Evolutionary conservation across 2,888 invertebrate genomes (phyloP).

Genomic region (Clostera curtula): DNA sequence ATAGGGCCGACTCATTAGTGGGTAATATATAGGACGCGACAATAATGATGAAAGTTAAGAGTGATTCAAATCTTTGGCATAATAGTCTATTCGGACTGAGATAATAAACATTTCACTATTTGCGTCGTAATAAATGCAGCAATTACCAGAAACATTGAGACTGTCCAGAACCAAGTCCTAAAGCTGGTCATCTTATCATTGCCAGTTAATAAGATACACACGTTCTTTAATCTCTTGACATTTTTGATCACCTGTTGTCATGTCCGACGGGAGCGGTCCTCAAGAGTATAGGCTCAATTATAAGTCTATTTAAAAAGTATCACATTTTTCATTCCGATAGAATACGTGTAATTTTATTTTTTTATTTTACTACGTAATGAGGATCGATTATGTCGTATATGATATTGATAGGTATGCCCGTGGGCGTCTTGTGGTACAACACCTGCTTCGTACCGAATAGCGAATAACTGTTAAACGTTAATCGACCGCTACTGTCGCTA

Average conservation of each 20-base stretch:
- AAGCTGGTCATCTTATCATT: slow-evolving; percentile 14
- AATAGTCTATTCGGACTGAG: too few species aligned
- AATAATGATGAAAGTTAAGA: too few species aligned
- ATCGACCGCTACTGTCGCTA: too few species aligned
- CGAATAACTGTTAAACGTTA: too few species aligned
- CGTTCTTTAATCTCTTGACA: slow-evolving; percentile 30
- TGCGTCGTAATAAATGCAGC: too few species aligned
- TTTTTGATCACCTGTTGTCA: slow-evolving; percentile 35
- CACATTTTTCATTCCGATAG: slow-evolving; percentile 19
- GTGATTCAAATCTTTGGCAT: too few species aligned
- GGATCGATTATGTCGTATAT: slow-evolving; percentile 7
- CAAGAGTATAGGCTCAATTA: slow-evolving; percentile 17
- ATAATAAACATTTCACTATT: too few species aligned
- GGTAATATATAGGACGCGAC: too few species aligned
- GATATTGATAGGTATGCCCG: slow-evolving; percentile 2
- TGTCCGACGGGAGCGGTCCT: slow-evolving; percentile 14
- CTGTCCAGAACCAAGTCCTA: background rate
- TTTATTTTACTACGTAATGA: slow-evolving; percentile 11
- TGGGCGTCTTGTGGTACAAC: too few species aligned
- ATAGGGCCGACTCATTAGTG: too few species aligned
- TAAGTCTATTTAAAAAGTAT: slow-evolving; percentile 15
- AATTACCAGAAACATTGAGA: background rate
- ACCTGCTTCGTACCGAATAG: too few species aligned
- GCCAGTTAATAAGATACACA: slow-evolving; percentile 21
- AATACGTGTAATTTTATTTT: slow-evolving; percentile 14